Base-by-base conservation (phyloP, 2,113 vertebrate genomes). In the Chrysemys picta region DNA sequence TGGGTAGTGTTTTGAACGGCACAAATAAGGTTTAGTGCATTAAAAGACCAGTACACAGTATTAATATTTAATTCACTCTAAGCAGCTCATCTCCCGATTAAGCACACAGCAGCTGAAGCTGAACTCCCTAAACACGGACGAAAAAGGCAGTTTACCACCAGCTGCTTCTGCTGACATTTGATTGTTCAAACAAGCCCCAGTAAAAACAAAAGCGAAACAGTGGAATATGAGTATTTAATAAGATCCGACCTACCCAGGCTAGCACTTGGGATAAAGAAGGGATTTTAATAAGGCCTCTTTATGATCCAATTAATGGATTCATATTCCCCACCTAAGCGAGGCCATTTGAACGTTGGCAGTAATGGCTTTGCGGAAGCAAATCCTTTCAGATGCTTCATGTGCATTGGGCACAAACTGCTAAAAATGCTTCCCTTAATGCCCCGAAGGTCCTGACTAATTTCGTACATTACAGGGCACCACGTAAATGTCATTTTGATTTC, bases 11-110 rank as follows among this genome's bases (percentile, higher is more conserved):
- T 69, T 31, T 0, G 49, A 88, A 13, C 16, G 0, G 2, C 52
- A 0, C 10, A 10, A 16, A 6, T 72, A 10, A 2, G 80, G 75
- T 31, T 22, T 4, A 1, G n/a, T 1, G 11, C n/a, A 3, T 56
- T 59, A 38, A 1, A 2, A 1, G 6, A 49, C 80, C 80, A 4
- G 25, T 12, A 4, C n/a, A 47, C 62, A 1, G 10, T 8, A 22
- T 81, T 52, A 50, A 88, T 14, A 31, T 78, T 90, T 89, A 83
- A 90, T 90, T 69, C 52, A 3, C 82, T 17, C 6, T 24, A 14
- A 92, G 88, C 85, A 19, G 90, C 95, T 91, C 90, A 53, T 2
- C 49, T 8, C 82, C 1, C 1, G 0, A 35, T 12, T 29, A 35
- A 90, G 52, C 52, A 0, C 72, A 52, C 52, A 1, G 80, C 87